These are phyloP conservation scores for Sapajus apella DNA, from an alignment of 2,113 vertebrate genomes.

Conservation along the genomic window DNA sequence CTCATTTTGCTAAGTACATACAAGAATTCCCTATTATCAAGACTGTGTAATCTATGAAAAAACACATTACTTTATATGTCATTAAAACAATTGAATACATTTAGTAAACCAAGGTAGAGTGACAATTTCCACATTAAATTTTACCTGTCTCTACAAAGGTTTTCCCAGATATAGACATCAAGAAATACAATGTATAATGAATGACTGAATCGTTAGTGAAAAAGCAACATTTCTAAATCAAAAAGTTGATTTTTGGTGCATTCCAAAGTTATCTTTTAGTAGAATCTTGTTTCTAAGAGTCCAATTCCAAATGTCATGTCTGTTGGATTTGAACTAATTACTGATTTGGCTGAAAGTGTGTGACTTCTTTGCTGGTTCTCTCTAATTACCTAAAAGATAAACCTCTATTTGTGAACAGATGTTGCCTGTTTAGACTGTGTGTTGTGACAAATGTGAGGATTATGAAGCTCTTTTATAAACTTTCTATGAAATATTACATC, in stretches of 20 bases:
- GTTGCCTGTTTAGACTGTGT: background rate
- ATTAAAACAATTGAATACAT: background rate
- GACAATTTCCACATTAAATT: background rate
- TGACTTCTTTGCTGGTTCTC: background rate
- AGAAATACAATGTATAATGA: background rate
- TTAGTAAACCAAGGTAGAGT: background rate
- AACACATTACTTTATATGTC: background rate
- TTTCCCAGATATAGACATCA: background rate
- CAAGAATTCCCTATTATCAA: background rate
- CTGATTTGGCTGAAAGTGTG: background rate
- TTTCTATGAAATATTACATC: background rate
- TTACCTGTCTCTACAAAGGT: background rate
- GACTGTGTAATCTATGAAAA: background rate
- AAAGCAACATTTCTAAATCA: background rate
- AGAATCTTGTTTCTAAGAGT: background rate
- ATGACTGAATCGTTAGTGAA: background rate
- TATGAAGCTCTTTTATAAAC: background rate
- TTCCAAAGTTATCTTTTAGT: background rate
- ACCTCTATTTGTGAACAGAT: background rate
- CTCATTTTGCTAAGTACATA: background rate
- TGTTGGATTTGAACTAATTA: background rate
- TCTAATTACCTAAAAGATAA: background rate
- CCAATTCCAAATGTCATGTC: background rate
- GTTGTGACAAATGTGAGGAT: background rate
- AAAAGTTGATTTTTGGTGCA: background rate